These are phyloP conservation scores for Oophaga sylvatica DNA, from an alignment of 2,797 vertebrate genomes.

Conservation along the genomic window DNA sequence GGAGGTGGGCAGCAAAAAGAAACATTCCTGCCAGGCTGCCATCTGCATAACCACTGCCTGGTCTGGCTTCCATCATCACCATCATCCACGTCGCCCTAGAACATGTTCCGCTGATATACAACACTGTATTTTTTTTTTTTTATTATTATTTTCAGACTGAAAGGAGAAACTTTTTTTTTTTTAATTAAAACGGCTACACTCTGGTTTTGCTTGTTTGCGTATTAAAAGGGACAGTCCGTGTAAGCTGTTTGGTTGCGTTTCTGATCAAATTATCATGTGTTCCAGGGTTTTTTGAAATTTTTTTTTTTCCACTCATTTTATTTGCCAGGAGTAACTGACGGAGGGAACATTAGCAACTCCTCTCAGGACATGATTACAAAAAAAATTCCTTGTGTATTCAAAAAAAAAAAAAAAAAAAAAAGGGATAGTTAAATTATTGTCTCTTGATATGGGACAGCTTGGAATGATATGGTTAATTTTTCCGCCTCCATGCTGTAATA, in stretches of 20 bases:
- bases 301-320: neutral
- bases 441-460: constrained; percentile 73
- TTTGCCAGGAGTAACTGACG: constrained; percentile 36
- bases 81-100: constrained; percentile 87
- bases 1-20: neutral
- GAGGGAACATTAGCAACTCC: constrained; percentile 54
- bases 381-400: constrained; percentile 70
- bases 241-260: constrained; percentile 66
- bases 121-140: constrained; percentile 84
- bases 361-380: constrained; percentile 66
- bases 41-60: constrained; percentile 83
- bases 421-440: constrained; percentile 75
- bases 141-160: constrained; percentile 82
- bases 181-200: constrained; percentile 79
- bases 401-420: constrained; percentile 64
- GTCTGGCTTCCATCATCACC: constrained; percentile 87
- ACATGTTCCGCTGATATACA: constrained; percentile 87
- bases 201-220: constrained; percentile 86
- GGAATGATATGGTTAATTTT: constrained; percentile 69
- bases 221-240: constrained; percentile 80
- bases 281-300: neutral
- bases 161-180: constrained; percentile 71
- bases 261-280: constrained; percentile 60
- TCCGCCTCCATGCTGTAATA: constrained; percentile 71
- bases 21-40: constrained; percentile 70